Evolutionary conservation across 2,888 invertebrate species (phyloP).

Genomic region (Hemithea aestivaria): DNA sequence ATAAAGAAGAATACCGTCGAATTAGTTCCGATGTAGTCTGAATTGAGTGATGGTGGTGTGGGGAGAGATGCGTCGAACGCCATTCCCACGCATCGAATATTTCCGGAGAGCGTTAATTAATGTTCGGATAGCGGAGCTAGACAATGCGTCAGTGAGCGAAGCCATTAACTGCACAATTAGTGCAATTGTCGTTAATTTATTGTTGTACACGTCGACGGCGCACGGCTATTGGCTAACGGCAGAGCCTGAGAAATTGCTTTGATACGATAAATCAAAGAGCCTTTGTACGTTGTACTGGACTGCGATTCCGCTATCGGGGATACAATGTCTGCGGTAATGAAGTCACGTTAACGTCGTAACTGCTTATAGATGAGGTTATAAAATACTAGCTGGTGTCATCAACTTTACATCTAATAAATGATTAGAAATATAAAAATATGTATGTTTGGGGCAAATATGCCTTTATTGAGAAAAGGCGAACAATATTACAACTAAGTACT

Average conservation of each 20-base stretch:
- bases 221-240: conserved; percentile 23
- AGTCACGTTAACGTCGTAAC: too few species aligned
- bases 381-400: too few species aligned
- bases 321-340: too few species aligned
- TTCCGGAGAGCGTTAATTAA: conserved; percentile 57
- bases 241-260: conserved; percentile 23
- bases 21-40: conserved; percentile 31
- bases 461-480: too few species aligned
- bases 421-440: too few species aligned
- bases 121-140: conserved; percentile 56
- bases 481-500: too few species aligned
- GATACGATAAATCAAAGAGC: conserved; percentile 23
- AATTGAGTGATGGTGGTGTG: conserved; percentile 9
- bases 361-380: too few species aligned
- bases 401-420: too few species aligned
- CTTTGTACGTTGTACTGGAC: conserved; percentile 20
- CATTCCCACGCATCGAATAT: conserved; percentile 59
- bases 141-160: conserved; percentile 64
- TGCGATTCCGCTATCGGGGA: conserved; percentile 6
- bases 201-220: conserved; percentile 50
- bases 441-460: too few species aligned
- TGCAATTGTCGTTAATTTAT: conserved; percentile 76
- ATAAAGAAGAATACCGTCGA: conserved; percentile 48
- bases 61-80: conserved; percentile 34
- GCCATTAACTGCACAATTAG: conserved; percentile 74